These are phyloP conservation scores for Scophthalmus maximus DNA, from an alignment of 2,113 vertebrate genomes.

Conservation along the genomic window DNA sequence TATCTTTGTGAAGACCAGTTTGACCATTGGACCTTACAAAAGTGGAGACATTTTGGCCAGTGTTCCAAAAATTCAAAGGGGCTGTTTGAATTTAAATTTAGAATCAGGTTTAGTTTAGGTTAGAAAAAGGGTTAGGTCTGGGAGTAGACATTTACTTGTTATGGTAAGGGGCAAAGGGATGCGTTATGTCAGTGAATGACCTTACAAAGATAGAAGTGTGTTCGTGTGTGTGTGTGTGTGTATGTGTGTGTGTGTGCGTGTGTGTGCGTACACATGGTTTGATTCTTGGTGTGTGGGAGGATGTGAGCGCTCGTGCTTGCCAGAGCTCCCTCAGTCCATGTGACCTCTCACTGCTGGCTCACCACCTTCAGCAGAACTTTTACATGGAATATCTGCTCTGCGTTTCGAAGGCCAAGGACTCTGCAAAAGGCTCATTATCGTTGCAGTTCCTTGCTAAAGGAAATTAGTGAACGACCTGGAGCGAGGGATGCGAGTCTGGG, in stretches of 20 bases:
- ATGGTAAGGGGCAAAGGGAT: background rate
- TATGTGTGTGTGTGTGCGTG: constrained; percentile 18
- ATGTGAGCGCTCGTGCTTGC: constrained; percentile 43
- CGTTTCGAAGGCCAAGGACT: constrained; percentile 34
- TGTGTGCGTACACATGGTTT: constrained; percentile 33
- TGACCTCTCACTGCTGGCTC: constrained; percentile 59
- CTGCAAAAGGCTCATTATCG: constrained; percentile 52
- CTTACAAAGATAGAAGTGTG: background rate
- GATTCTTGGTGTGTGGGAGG: constrained; percentile 50
- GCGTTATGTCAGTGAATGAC: background rate
- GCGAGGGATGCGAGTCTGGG: constrained; percentile 56
- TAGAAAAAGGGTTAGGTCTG: background rate
- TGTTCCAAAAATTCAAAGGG: no score
- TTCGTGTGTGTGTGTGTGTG: constrained; percentile 17
- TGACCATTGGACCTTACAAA: no score
- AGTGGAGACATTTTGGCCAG: background rate
- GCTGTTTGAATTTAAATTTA: background rate
- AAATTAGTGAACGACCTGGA: constrained; percentile 50
- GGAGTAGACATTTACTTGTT: background rate
- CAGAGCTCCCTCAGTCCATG: constrained; percentile 49
- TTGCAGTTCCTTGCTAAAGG: constrained; percentile 27
- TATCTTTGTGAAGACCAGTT: no score
- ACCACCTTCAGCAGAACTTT: constrained; percentile 50
- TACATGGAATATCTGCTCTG: constrained; percentile 35
- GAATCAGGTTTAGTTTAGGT: background rate